phyloP scores from a whole-genome alignment of 2,113 vertebrate species.

The Hippocampus zosterae region DNA sequence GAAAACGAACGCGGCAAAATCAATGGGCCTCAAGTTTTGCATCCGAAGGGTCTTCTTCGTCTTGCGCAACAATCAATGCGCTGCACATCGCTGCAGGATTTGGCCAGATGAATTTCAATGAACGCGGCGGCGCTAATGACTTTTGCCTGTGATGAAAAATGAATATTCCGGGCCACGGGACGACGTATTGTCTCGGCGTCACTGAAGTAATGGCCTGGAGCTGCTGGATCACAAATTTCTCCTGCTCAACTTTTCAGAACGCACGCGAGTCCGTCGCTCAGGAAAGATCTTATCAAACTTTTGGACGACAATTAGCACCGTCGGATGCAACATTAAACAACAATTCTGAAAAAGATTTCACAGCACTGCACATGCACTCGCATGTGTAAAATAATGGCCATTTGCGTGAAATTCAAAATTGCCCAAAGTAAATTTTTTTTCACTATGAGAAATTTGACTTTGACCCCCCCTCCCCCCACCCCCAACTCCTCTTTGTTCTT shows the following conservation, averaged over 20 bases:
- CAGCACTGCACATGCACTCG: background rate
- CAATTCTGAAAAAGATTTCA: background rate
- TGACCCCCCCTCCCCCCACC: background rate
- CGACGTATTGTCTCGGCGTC: conserved; percentile 4
- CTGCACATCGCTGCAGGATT: conserved; percentile 65
- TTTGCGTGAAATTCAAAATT: background rate
- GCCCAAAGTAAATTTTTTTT: too few species aligned
- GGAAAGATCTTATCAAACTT: background rate
- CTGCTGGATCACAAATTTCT: background rate
- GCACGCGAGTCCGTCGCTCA: too few species aligned
- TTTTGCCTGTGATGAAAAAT: conserved; percentile 28
- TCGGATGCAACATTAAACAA: too few species aligned
- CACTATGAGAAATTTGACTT: background rate
- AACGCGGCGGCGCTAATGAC: conserved; percentile 58
- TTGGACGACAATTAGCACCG: background rate
- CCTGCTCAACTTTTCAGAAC: background rate
- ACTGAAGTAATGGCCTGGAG: background rate
- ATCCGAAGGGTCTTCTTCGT: conserved; percentile 32
- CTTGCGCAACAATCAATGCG: conserved; percentile 60
- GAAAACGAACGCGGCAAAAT: conserved; percentile 74
- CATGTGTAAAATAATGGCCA: too few species aligned
- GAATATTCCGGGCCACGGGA: conserved; percentile 40
- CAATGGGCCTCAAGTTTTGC: conserved; percentile 69
- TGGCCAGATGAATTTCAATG: conserved; percentile 61
- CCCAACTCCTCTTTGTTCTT: conserved; percentile 80